Base-by-base conservation (phyloP, 2,113 vertebrate species). In the Paradisaea rubra region DNA sequence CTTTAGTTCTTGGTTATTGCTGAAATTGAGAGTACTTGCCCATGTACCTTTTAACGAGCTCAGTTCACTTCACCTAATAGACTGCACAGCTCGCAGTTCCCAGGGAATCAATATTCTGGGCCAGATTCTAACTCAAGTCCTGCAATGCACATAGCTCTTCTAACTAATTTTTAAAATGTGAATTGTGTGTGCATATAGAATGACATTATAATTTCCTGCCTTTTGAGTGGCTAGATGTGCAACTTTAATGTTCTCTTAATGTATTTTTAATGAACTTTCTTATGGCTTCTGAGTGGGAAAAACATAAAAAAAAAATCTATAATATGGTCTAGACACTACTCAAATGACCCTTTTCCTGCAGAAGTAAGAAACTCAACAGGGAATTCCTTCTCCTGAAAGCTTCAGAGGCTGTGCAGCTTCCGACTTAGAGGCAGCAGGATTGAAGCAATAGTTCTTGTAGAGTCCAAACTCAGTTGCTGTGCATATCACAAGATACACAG, bases 231-330 rank as follows among this genome's bases (percentile, higher is more conserved):
- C 81, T 94, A 64, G 84, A 89, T 91, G 81, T 73, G 74, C 85
- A 93, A 73, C 68, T 89, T 86, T 80, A 93, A 94, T 94, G 85
- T 86, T 88, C 78, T 49, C 70, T 94, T 94, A 93, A 96, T 96
- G 78, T 86, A 92, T 89, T 91, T 95, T 95, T 96, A 85, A 96
- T 95, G 91, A 89, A 59, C 71, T 95, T 95, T 96, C 71, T 84
- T 89, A 89, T 81, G 70, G 63, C 63, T 88, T 92, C 61, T 71
- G 83, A 91, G 93, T 80, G 90, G 85, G 71, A 79, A 88, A 91
- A 94, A 70, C 2, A 5, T 88, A 53, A 88, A 90, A 85, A 77
- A 88, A 57, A 88, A 89, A 91, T 91, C 89, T 66, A 85, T 95
- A 95, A 80, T 95, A 74, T 91, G 78, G 81, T 92, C 91, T 91